phyloP scores from a whole-genome alignment of 2,888 invertebrate species.

The Drosophila mercatorum region DNA sequence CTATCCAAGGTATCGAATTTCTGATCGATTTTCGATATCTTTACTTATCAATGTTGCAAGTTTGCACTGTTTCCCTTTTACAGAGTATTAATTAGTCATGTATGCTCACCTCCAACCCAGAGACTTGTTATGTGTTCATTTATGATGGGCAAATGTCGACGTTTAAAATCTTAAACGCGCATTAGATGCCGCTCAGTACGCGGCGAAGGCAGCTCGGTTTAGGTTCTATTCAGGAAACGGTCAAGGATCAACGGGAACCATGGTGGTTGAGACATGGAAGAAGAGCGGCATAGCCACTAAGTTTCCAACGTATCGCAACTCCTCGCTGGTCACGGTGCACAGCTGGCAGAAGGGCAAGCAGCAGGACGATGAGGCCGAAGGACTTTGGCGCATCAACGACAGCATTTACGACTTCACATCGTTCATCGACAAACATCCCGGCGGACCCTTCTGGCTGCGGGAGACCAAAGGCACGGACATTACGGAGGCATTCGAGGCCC shows the following conservation, averaged over 20 bases:
- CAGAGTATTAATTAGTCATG: constrained; percentile 7
- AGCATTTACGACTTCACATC: constrained; percentile 92
- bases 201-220: constrained; percentile 1
- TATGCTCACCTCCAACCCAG: neutral
- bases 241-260: constrained; percentile 16
- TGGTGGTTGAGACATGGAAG: constrained; percentile 81
- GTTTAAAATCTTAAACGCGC: constrained; percentile 5
- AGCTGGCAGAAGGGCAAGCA: constrained; percentile 89
- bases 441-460: constrained; percentile 91
- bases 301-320: constrained; percentile 83
- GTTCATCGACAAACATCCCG: constrained; percentile 93
- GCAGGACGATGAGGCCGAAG: constrained; percentile 89
- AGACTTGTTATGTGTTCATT: constrained; percentile 3
- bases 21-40: neutral
- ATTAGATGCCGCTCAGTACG: constrained; percentile 18
- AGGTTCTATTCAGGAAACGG: neutral
- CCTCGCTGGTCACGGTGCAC: constrained; percentile 71
- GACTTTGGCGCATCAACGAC: constrained; percentile 91
- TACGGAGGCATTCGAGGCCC: constrained; percentile 91
- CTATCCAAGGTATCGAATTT: neutral
- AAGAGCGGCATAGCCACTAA: constrained; percentile 82
- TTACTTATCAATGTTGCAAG: neutral
- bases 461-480: constrained; percentile 91
- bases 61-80: neutral
- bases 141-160: constrained; percentile 3